A percentile compares a stretch with the other conserved stretches of the same genome.
Evolutionary conservation across 2,888 invertebrate species (phyloP).

Genomic region (Drepana falcataria): DNA sequence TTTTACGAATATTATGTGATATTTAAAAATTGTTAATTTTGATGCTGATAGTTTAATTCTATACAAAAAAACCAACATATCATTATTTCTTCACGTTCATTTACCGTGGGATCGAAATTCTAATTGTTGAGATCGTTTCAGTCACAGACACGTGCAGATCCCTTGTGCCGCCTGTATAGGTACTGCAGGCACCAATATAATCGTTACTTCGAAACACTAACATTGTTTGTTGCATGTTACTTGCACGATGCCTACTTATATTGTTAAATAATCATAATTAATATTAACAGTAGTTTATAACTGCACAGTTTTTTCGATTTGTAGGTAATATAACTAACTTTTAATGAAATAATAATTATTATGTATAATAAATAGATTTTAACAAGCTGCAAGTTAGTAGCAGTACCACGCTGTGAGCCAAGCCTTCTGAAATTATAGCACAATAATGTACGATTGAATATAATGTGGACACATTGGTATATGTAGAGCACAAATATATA

Average conservation of each 20-base stretch:
- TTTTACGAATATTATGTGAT: constrained; percentile 75
- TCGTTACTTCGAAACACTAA: background rate
- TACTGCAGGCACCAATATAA: background rate
- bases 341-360: background rate
- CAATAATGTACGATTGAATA: background rate
- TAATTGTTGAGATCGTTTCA: constrained; percentile 11
- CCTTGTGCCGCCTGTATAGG: background rate
- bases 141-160: background rate
- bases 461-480: constrained; percentile 12
- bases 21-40: constrained; percentile 69
- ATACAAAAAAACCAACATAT: constrained; percentile 68
- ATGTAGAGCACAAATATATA: constrained; percentile 39
- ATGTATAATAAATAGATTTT: background rate
- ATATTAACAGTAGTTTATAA: too few relatives aligned
- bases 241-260: constrained; percentile 1
- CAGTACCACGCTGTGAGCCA: background rate
- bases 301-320: too few relatives aligned
- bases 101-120: constrained; percentile 28
- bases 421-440: constrained; percentile 18
- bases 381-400: background rate
- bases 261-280: background rate
- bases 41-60: constrained; percentile 62
- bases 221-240: background rate
- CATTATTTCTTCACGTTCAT: constrained; percentile 62
- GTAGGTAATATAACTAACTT: background rate